phyloP scores from a whole-genome alignment of 2,113 vertebrate species.

The Scytalopus superciliaris region DNA sequence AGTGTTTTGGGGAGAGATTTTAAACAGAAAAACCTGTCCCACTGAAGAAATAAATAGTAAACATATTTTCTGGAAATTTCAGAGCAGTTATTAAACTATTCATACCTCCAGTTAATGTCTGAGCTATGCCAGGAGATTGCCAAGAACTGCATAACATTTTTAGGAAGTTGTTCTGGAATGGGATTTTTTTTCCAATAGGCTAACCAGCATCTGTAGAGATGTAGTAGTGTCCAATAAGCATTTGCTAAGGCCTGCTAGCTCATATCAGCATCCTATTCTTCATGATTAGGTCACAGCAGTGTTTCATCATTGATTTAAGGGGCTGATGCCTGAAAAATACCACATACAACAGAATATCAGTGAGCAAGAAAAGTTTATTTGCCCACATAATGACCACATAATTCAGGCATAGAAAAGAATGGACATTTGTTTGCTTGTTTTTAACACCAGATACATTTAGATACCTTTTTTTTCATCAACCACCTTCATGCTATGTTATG shows the following conservation, averaged over 20 bases:
- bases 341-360: not conserved
- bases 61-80: not conserved
- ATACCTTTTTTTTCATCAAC: not conserved
- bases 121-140: not conserved
- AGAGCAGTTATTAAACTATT: not conserved
- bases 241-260: not conserved
- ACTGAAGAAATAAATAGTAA: not conserved
- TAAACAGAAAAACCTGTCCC: not conserved
- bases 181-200: not conserved
- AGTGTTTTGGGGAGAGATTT: not conserved
- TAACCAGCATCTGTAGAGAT: not conserved
- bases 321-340: not conserved
- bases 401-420: not conserved
- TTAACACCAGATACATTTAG: not conserved
- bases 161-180: not conserved
- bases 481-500: not conserved
- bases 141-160: not conserved
- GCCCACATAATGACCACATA: not conserved
- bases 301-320: not conserved
- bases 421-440: not conserved
- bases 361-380: not conserved
- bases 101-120: not conserved
- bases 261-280: not conserved
- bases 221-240: not conserved
- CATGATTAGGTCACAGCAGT: not conserved